Conservation (phyloP, 1,140 invertebrate genomes). For the Leptopilina boulardi region DNA sequence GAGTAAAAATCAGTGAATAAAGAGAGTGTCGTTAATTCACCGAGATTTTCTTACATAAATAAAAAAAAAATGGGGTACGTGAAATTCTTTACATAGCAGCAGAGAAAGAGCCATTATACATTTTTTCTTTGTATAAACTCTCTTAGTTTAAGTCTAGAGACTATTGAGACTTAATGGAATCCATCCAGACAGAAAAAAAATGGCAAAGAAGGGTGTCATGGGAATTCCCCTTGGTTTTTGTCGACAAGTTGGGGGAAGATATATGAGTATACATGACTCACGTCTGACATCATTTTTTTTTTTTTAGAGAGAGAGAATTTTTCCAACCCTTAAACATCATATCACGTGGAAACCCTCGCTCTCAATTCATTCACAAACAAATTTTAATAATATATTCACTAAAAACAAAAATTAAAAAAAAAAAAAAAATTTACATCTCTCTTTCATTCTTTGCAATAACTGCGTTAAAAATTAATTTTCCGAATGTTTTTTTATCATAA, state of each 20-base stretch:
- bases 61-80: neutral
- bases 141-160: slow-evolving; percentile 13
- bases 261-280: slow-evolving; percentile 6
- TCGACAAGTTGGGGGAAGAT: neutral
- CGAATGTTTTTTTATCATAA: too few relatives aligned
- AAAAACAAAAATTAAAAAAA: too few relatives aligned
- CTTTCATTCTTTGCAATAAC: too few relatives aligned
- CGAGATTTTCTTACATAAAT: neutral
- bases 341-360: neutral
- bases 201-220: neutral
- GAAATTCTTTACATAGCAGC: neutral
- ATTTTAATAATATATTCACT: neutral
- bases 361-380: neutral
- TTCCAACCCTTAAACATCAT: neutral
- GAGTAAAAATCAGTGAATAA: neutral
- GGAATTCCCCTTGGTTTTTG: slow-evolving; percentile 17
- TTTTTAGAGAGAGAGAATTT: neutral
- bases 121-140: slow-evolving; percentile 1
- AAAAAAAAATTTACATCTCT: too few relatives aligned
- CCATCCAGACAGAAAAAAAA: neutral
- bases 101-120: neutral
- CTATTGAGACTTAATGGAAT: slow-evolving; percentile 26
- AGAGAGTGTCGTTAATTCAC: neutral
- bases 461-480: too few relatives aligned
- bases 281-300: neutral